phyloP scores from a whole-genome alignment of 1,140 invertebrate species.

The Ectropis grisescens region DNA sequence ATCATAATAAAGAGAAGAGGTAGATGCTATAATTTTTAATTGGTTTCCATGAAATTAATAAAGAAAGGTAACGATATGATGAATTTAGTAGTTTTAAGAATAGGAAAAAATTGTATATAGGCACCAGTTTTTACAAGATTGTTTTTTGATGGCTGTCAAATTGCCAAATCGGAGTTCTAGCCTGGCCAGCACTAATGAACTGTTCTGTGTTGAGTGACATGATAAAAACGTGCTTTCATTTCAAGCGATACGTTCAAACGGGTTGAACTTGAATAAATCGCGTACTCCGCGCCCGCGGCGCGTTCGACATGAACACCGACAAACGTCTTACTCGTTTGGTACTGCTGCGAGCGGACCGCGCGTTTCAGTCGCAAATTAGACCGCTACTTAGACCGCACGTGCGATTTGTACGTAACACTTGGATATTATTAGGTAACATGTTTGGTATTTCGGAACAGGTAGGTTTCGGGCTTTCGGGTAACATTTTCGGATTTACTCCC shows the following conservation, averaged over 20 bases:
- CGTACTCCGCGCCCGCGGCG: conserved; percentile 1
- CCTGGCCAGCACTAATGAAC: too few relatives aligned
- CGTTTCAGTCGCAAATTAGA: conserved; percentile 8
- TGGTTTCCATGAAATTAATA: conserved; percentile 8
- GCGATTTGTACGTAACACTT: conserved; percentile 16
- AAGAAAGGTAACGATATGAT: conserved; percentile 7
- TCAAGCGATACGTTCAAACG: not conserved
- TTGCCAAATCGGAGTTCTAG: too few relatives aligned
- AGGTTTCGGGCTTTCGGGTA: too few relatives aligned
- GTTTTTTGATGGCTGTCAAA: too few relatives aligned
- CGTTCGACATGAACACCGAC: conserved; percentile 13
- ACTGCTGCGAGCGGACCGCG: conserved; percentile 7
- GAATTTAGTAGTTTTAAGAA: conserved; percentile 2
- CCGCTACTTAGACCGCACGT: conserved; percentile 15
- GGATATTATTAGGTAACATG: conserved; percentile 7
- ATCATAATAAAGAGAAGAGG: too few relatives aligned
- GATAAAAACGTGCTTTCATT: not conserved
- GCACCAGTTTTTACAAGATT: not conserved
- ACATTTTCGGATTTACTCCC: too few relatives aligned
- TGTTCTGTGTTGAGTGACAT: not conserved
- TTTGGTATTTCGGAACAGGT: conserved; percentile 12
- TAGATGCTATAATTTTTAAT: conserved; percentile 9
- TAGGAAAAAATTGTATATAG: not conserved
- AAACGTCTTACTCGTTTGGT: conserved; percentile 11
- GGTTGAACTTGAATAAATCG: conserved; percentile 1